phyloP scores from a whole-genome alignment of 2,888 invertebrate genomes.

The Acrobasis consociella region DNA sequence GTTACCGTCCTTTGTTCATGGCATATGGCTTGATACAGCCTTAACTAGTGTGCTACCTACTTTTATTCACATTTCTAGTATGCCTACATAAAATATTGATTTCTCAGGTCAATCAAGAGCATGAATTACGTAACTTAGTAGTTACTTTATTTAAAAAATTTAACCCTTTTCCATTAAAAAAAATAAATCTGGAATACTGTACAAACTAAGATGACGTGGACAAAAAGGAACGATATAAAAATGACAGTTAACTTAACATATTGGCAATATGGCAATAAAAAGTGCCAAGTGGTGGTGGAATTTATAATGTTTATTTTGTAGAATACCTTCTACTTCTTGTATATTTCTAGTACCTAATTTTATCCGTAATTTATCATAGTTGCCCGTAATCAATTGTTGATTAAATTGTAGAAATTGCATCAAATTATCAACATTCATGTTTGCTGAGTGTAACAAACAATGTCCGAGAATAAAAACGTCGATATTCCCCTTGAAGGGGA shows the following conservation, averaged over 20 bases:
- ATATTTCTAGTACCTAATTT: constrained; percentile 26
- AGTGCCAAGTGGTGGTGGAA: constrained; percentile 63
- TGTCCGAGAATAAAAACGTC: constrained; percentile 75
- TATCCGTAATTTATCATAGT: constrained; percentile 1
- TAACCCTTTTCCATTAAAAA: background rate
- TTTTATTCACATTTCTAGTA: too few species aligned
- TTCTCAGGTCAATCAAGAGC: too few species aligned
- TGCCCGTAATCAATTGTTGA: background rate
- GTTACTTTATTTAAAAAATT: background rate
- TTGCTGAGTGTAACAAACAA: constrained; percentile 58
- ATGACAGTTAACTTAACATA: background rate
- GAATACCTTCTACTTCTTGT: constrained; percentile 9
- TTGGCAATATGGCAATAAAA: constrained; percentile 46
- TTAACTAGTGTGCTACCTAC: background rate
- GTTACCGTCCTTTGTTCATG: background rate
- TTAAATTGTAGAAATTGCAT: background rate
- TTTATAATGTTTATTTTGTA: constrained; percentile 49
- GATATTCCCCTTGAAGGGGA: constrained; percentile 61
- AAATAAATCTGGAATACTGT: background rate
- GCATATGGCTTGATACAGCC: background rate
- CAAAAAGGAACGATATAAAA: constrained; percentile 36
- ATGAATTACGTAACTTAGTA: too few species aligned
- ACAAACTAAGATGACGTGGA: constrained; percentile 38
- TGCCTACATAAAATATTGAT: too few species aligned
- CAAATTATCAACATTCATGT: constrained; percentile 42